Percentiles rank a stretch among this genome's conserved stretches.
Evolutionary conservation across 2,888 invertebrate species (phyloP).

Genomic region (Parnassius glacialis): DNA sequence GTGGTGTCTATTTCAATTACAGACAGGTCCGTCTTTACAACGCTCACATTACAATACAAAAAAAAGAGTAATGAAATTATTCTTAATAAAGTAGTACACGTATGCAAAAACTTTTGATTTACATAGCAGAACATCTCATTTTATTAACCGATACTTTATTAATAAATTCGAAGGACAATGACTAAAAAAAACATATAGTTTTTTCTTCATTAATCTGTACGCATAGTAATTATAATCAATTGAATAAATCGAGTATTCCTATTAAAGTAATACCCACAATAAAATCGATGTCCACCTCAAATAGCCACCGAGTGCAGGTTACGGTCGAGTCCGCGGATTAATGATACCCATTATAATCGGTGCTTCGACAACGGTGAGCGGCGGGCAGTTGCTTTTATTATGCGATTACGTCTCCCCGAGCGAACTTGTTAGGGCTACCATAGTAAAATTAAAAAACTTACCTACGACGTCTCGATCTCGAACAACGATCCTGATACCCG

Average conservation of each 20-base stretch:
- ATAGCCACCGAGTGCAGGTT: slow-evolving; percentile 43
- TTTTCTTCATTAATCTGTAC: slow-evolving; percentile 7
- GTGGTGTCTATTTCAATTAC: slow-evolving; percentile 19
- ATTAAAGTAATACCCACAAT: slow-evolving; percentile 37
- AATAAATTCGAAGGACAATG: background rate
- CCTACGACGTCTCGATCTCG: background rate
- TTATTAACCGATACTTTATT: no score
- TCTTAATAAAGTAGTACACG: no score
- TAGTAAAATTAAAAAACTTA: background rate
- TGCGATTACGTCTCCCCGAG: slow-evolving; percentile 1
- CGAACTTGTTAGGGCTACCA: background rate
- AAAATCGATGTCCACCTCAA: slow-evolving; percentile 40
- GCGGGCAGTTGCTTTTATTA: slow-evolving; percentile 39
- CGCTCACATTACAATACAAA: no score
- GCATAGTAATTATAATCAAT: slow-evolving; percentile 23
- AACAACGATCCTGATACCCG: no score
- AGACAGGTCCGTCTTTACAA: slow-evolving; percentile 10
- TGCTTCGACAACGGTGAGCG: slow-evolving; percentile 43
- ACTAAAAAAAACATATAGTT: background rate
- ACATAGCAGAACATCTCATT: no score
- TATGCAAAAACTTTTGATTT: no score
- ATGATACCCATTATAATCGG: slow-evolving; percentile 64
- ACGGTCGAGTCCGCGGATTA: slow-evolving; percentile 53
- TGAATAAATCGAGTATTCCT: slow-evolving; percentile 33
- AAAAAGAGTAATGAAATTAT: no score